Base-by-base conservation (phyloP, 2,888 invertebrate species). In the Hyppa rectilinea region DNA sequence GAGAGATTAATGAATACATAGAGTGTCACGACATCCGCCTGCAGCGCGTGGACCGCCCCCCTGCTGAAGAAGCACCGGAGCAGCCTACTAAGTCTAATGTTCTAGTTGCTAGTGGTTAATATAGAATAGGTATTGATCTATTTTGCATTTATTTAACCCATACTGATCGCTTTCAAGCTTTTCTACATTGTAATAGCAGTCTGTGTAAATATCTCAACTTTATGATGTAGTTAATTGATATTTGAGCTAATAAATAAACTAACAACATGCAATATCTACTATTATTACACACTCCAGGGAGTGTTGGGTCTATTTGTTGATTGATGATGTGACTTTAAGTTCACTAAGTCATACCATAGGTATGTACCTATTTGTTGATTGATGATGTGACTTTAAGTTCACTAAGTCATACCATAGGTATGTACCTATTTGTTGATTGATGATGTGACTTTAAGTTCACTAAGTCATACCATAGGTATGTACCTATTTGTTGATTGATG, bases 1-100 rank as follows among this genome's bases (percentile, higher is more conserved):
- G 96, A 78, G 99, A 99, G 93, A 97, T 99, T 75, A 98, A 99
- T 91, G 98, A 98, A 81, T 99, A 98, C 93, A 98, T 99, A 90
- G 98, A 99, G 89, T 97, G 97, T 88, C 97, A 99, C 91, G 98
- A 98, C 91, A 98, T 99, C 87, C 97, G 97, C 88, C 97, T 99
- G 85, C 97, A 98, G 88, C 92, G 93, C 12, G 80, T 87, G 14
- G 92, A 92, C 71, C 87, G 88, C 31, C 81, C 88, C 1, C 85
- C 93, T 75, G 82, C 88, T 6, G 87, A 89, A 36, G 78, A 87
- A 0, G 78, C 84, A 0, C 83, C 87, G 0, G 89, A 90, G 23
- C 88, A 89, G 56, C 87, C 91, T 4, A 83, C 88, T 70, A 97
- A 96, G 87, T 91, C 96, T 77, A 97, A 96, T 85, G 97, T 97